Evolutionary conservation across 2,113 vertebrate species (phyloP), one percentile per base, ranked within the genome.

Genomic region (Scophthalmus maximus): DNA sequence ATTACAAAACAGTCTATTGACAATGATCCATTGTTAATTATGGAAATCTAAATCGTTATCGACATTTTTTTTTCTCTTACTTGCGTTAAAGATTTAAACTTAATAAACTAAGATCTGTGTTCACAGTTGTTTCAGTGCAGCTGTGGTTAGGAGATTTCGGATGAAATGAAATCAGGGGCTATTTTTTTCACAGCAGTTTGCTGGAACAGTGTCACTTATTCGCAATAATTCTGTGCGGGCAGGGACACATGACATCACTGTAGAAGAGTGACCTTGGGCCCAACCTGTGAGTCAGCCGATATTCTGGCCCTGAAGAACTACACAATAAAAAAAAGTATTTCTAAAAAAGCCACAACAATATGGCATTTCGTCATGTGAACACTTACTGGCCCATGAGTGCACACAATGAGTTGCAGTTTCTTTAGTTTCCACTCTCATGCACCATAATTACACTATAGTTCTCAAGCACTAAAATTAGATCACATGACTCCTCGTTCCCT

Each of bases 211-310:
- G 87, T 83, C 83, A 86, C 72, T 40, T 47, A 26, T 25, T 32
- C 20, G 82, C 71, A 88, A 73, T 78, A 65, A 76, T 26, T 29
- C 18, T 44, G 44, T 6, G 12, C 32, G 55, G 14, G 20, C 8
- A 17, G 61, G 73, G 75, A 84, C 73, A 79, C 62, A 76, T 5
- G 62, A 67, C n/a, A 56, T n/a, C n/a, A n/a, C n/a, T n/a, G 50
- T 32, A 66, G 3, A 52, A n/a, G 42, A n/a, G 42, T 20, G 68
- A 34, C 69, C 69, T 63, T 63, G 57, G 46, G 17, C 71, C 78
- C 59, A 78, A 68, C 72, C 44, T 62, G 63, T 86, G 78, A 86
- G 59, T 88, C 90, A 89, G 83, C 82, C 34, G 55, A 25, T 8
- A 15, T n/a, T 59, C 22, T 34, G 47, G 68, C 61, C n/a, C 7